phyloP scores from a whole-genome alignment of 2,113 vertebrate genomes.

The Centropus bengalensis region DNA sequence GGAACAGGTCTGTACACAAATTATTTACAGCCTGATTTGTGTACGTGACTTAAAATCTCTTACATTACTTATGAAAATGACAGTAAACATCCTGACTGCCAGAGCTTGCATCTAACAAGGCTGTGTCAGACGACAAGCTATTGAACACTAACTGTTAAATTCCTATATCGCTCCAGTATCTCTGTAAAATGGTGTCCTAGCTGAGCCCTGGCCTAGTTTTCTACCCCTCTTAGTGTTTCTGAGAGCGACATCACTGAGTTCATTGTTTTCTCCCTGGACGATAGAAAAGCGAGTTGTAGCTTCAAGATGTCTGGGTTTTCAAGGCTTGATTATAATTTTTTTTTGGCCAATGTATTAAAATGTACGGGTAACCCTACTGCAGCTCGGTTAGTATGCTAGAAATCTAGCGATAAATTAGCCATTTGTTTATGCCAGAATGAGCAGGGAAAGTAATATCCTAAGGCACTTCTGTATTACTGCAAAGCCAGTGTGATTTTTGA shows the following conservation, averaged over 20 bases:
- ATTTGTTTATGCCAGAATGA: slow-evolving; percentile 11
- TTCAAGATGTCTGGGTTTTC: background rate
- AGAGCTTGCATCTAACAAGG: background rate
- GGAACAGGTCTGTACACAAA: background rate
- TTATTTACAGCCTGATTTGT: background rate
- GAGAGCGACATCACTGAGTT: background rate
- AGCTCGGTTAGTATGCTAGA: background rate
- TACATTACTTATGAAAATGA: background rate
- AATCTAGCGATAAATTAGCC: background rate
- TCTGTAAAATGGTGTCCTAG: background rate
- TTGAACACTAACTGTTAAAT: background rate
- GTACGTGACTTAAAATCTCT: background rate
- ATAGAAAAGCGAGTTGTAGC: background rate
- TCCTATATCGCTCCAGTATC: background rate
- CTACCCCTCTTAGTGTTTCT: background rate
- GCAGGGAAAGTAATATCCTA: background rate
- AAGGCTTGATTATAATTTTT: background rate
- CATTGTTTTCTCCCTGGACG: background rate
- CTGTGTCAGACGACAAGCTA: background rate
- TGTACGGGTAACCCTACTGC: background rate
- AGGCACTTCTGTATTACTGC: background rate
- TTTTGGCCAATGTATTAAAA: background rate
- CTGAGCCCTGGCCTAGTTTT: slow-evolving; percentile 30
- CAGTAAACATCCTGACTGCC: background rate
- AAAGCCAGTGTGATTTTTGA: slow-evolving; percentile 25